Evolutionary conservation across 2,888 invertebrate species (phyloP).

Genomic region (Clunio marinus): DNA sequence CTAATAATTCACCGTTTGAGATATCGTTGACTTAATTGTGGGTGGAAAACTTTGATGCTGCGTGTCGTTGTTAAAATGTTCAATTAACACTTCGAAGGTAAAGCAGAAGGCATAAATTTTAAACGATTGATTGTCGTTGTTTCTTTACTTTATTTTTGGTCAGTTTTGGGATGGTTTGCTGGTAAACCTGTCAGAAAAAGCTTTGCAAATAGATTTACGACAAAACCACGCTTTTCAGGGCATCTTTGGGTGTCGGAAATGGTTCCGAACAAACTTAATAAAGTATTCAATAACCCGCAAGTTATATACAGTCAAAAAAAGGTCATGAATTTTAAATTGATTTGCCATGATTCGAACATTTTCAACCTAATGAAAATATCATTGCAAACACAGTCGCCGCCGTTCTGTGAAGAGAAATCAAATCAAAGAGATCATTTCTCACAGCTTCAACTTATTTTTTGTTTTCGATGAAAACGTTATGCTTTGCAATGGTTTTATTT

Average conservation of each 20-base stretch:
- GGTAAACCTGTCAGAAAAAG: too few relatives aligned
- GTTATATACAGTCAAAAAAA: background rate
- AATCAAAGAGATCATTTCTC: slow-evolving; percentile 6
- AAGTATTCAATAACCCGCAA: background rate
- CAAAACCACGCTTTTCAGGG: too few relatives aligned
- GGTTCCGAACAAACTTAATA: too few relatives aligned
- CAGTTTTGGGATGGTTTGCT: too few relatives aligned
- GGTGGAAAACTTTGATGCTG: background rate
- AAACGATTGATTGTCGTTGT: too few relatives aligned
- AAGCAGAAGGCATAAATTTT: too few relatives aligned
- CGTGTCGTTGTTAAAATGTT: background rate
- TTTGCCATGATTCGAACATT: background rate
- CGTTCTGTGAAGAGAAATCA: background rate
- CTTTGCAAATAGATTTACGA: too few relatives aligned
- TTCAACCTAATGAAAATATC: background rate
- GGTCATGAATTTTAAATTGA: background rate
- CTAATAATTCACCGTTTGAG: too few relatives aligned
- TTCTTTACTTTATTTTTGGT: too few relatives aligned
- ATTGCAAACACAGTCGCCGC: background rate
- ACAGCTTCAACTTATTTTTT: background rate
- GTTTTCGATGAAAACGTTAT: background rate
- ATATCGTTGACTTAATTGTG: background rate
- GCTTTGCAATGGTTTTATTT: slow-evolving; percentile 30
- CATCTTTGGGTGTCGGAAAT: too few relatives aligned
- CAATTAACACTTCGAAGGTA: slow-evolving; percentile 5